Conservation (phyloP, 2,888 invertebrate species). For the Microplitis manilae region DNA sequence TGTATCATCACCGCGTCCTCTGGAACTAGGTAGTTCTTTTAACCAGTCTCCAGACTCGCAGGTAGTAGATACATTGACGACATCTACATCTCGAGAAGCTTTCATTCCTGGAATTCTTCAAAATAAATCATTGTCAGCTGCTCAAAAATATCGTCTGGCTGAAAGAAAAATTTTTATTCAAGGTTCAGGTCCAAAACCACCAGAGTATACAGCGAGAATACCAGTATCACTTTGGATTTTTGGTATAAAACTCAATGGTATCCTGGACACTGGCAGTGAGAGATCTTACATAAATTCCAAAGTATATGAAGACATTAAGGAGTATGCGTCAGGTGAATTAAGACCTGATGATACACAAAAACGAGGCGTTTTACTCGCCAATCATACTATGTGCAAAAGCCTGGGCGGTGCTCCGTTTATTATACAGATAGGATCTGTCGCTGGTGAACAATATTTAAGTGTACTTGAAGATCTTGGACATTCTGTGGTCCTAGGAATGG, state of each 20-base stretch:
- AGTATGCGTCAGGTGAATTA: background rate
- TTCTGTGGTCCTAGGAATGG: background rate
- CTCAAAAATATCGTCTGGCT: background rate
- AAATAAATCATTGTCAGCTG: background rate
- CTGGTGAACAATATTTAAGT: background rate
- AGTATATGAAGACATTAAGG: background rate
- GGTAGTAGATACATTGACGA: background rate
- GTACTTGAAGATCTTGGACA: background rate
- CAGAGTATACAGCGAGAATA: background rate
- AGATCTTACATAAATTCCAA: background rate
- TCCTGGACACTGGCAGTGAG: background rate
- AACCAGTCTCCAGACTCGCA: no score
- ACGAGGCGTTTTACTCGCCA: background rate
- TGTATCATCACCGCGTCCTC: no score
- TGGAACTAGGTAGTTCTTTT: no score
- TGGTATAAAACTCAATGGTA: background rate
- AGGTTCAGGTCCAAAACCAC: background rate
- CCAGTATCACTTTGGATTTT: background rate
- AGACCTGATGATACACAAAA: background rate
- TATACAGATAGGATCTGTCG: background rate
- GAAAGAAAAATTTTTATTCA: background rate
- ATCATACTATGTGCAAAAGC: background rate
- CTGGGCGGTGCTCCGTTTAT: background rate
- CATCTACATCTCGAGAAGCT: background rate
- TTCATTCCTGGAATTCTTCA: background rate